Evolutionary conservation across 1,140 invertebrate species (phyloP).

Genomic region (Drosophila orena): DNA sequence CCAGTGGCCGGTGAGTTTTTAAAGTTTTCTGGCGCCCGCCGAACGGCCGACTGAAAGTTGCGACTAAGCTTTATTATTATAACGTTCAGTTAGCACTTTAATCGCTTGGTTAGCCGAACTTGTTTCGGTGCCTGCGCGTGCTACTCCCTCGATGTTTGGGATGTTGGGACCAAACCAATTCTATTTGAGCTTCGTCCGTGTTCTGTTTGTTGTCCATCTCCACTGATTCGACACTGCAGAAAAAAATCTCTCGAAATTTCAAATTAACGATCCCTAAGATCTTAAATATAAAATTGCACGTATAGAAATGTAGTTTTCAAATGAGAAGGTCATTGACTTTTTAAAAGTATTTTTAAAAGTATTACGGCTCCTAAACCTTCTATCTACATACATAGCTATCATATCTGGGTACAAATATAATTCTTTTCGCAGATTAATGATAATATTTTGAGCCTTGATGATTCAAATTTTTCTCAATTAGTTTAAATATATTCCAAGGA

Average conservation of each 20-base stretch:
- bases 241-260: neutral
- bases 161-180: conserved; percentile 15
- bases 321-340: no score
- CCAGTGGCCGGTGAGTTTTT: conserved; percentile 59
- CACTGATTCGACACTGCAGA: conserved; percentile 12
- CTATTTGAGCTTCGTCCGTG: conserved; percentile 6
- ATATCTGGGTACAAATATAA: neutral
- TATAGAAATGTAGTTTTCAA: neutral
- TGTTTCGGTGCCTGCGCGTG: conserved; percentile 47
- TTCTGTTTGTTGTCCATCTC: conserved; percentile 18
- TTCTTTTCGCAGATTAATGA: conserved; percentile 28
- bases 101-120: conserved; percentile 26
- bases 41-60: conserved; percentile 41
- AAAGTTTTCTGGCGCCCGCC: conserved; percentile 48
- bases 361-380: neutral
- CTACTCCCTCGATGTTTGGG: conserved; percentile 20
- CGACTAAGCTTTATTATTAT: conserved; percentile 61
- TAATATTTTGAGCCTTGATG: conserved; percentile 62
- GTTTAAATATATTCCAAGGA: conserved; percentile 55
- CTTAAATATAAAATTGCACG: no score
- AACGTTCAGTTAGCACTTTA: conserved; percentile 67
- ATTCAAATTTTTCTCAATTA: conserved; percentile 8
- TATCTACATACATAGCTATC: neutral
- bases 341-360: no score
- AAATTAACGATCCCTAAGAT: neutral